These are phyloP conservation scores for Nephotettix cincticeps DNA, from an alignment of 1,140 invertebrate genomes.

Conservation along the genomic window DNA sequence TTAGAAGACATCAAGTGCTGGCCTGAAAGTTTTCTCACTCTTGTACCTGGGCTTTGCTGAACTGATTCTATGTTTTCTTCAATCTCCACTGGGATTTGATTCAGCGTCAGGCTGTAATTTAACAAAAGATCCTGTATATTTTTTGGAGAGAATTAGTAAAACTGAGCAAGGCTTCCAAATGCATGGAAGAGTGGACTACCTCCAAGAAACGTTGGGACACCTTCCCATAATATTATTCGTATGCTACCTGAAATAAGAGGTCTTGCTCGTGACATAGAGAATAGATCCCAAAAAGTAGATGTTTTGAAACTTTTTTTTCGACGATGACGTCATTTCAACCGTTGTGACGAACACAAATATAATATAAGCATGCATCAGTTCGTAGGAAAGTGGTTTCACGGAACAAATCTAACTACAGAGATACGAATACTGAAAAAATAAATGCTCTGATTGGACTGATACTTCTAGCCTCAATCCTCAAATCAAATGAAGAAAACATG, in stretches of 20 bases:
- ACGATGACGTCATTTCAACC: neutral
- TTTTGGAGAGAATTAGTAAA: no score
- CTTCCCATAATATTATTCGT: neutral
- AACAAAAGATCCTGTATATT: no score
- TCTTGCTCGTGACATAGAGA: neutral
- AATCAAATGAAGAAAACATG: conserved; percentile 11
- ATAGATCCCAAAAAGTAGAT: neutral
- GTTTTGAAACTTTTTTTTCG: neutral
- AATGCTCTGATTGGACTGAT: neutral
- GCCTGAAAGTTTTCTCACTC: no score
- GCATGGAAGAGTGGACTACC: no score
- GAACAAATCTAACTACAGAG: neutral
- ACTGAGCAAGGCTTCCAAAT: no score
- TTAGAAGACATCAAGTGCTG: no score
- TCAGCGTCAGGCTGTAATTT: no score
- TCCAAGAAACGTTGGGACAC: no score
- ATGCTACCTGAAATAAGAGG: neutral
- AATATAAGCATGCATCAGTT: neutral
- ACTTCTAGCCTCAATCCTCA: neutral
- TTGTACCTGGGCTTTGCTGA: no score
- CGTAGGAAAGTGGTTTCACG: neutral
- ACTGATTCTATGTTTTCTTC: no score
- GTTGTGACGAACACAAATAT: neutral
- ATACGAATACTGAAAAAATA: neutral
- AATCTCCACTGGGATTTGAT: no score